Evolutionary conservation across 2,113 vertebrate species (phyloP).

Genomic region (Calypte anna): DNA sequence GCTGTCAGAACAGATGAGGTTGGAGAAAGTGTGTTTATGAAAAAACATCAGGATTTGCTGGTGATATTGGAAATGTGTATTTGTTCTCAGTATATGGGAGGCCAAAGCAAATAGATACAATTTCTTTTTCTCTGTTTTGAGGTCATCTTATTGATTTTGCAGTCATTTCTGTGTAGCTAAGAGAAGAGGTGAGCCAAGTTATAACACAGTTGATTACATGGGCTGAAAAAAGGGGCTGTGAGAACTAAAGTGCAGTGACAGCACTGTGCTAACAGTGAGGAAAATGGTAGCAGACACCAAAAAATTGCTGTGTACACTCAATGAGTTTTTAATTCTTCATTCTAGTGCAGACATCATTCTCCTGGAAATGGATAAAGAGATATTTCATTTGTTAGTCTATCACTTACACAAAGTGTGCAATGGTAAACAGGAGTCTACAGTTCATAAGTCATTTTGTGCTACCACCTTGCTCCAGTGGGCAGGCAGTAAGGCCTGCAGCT

Average conservation of each 20-base stretch:
- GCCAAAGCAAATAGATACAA: constrained; percentile 19
- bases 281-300: neutral
- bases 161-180: neutral
- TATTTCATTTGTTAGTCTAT: neutral
- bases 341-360: neutral
- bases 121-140: constrained; percentile 28
- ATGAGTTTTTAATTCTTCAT: neutral
- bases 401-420: neutral
- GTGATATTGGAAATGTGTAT: constrained; percentile 1
- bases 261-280: neutral
- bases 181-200: constrained; percentile 14
- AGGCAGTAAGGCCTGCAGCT: neutral
- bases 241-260: neutral
- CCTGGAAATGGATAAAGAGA: neutral
- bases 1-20: neutral
- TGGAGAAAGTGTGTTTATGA: constrained; percentile 3
- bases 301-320: neutral
- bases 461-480: neutral
- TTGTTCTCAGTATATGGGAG: neutral
- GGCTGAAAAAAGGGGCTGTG: neutral
- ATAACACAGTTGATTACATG: neutral
- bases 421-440: neutral
- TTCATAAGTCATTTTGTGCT: neutral
- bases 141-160: constrained; percentile 42
- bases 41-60: neutral